Evolutionary conservation across 2,797 vertebrate species (phyloP).

Genomic region (Rhodeus uyekii): DNA sequence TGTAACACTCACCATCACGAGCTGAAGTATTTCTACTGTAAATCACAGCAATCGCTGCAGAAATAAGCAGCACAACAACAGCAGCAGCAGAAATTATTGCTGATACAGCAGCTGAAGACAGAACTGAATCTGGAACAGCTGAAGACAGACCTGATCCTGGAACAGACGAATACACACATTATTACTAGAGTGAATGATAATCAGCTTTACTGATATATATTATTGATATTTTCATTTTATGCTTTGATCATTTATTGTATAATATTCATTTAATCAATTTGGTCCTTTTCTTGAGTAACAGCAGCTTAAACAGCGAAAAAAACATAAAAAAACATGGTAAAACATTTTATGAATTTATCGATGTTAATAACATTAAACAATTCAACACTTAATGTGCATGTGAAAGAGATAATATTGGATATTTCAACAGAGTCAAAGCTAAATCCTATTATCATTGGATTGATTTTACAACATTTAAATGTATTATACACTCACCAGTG

Average conservation of each 20-base stretch:
- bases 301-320: too few species aligned
- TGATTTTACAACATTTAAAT: background rate
- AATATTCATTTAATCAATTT: too few species aligned
- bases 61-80: background rate
- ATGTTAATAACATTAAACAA: background rate
- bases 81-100: background rate
- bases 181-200: too few species aligned
- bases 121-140: too few species aligned
- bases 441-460: background rate
- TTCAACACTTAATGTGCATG: background rate
- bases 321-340: too few species aligned
- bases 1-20: background rate
- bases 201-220: too few species aligned
- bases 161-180: too few species aligned
- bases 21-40: background rate
- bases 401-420: background rate
- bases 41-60: background rate
- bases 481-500: background rate
- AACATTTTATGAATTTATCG: background rate
- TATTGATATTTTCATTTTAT: background rate
- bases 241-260: background rate
- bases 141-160: too few species aligned
- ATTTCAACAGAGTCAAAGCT: too few species aligned
- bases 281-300: too few species aligned
- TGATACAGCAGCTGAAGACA: too few species aligned